Conservation (phyloP, 2,113 vertebrate species). For the Laticauda laticaudata region DNA sequence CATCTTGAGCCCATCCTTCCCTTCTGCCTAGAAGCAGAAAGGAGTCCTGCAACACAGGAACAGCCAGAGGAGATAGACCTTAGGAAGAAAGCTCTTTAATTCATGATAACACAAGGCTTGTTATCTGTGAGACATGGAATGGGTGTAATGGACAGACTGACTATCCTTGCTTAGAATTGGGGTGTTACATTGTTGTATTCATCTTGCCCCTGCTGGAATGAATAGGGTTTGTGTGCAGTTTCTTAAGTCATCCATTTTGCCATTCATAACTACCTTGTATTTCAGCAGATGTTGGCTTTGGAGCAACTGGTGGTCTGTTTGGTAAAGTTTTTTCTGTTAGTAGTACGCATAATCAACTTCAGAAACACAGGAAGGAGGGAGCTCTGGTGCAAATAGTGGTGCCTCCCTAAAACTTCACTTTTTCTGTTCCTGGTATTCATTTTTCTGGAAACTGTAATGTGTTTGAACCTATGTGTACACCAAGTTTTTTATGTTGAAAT, state of each 20-base stretch:
- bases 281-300: not conserved
- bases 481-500: conserved; percentile 10
- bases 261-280: not conserved
- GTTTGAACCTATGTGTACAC: not conserved
- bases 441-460: conserved; percentile 37
- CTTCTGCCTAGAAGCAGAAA: not conserved
- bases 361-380: not conserved
- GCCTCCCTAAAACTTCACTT: not conserved
- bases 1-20: conserved; percentile 28
- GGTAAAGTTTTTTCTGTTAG: not conserved
- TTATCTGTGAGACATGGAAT: not conserved
- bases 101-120: not conserved
- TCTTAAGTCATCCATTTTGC: not conserved
- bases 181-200: not conserved
- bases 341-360: conserved; percentile 14
- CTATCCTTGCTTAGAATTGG: conserved; percentile 6
- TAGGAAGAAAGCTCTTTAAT: conserved; percentile 18
- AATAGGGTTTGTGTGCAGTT: conserved; percentile 12
- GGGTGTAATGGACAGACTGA: not conserved
- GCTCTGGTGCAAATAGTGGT: not conserved
- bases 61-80: not conserved
- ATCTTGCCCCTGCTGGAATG: not conserved
- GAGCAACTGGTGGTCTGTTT: conserved; percentile 30
- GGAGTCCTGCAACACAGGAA: conserved; percentile 16
- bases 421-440: conserved; percentile 24